Base-by-base conservation (phyloP, 2,113 vertebrate genomes). In the Cephalopterus ornatus region DNA sequence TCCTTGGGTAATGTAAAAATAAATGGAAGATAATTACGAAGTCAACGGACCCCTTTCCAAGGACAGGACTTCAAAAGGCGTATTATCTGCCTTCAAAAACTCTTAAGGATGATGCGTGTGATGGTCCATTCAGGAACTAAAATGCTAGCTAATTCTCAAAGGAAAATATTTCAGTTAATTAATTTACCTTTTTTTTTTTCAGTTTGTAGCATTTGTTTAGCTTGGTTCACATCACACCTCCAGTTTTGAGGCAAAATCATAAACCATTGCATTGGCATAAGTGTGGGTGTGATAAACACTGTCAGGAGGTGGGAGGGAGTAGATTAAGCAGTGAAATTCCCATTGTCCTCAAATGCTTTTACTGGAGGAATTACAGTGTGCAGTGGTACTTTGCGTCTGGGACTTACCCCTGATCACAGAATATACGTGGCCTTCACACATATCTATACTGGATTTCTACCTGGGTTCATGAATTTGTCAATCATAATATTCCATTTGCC, bases 201-300 rank as follows among this genome's bases (percentile, higher is more conserved):
- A 23, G 26, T 66, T 73, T 53, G 32, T 23, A 73, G 26, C 32
- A 47, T 93, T 92, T 93, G 72, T 96, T 95, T 72, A 94, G 58
- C 78, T 93, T 44, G 49, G 37, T 90, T 92, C 82, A 85, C 32
- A 68, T 92, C 85, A 93, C 95, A 85, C 88, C 78, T 96, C 65
- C 81, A 83, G 78, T 78, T 92, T 78, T 12, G 10, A 93, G 42
- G 37, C 49, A 94, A 82, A 96, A 92, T 46, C 88, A 85, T 63
- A 92, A 92, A 93, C 66, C 88, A 65, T 8, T 72, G 74, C 92
- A 78, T 7, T 94, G 95, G 90, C 70, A 85, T 53, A 85, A 82
- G 74, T 28, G 85, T 2, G 23, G 78, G 88, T 94, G 92, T 66
- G 95, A 96, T 75, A 95, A 93, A 96, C 90, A 88, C 78, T 76